Evolutionary conservation across 2,797 vertebrate genomes (phyloP).

Genomic region (Eremophila alpestris): DNA sequence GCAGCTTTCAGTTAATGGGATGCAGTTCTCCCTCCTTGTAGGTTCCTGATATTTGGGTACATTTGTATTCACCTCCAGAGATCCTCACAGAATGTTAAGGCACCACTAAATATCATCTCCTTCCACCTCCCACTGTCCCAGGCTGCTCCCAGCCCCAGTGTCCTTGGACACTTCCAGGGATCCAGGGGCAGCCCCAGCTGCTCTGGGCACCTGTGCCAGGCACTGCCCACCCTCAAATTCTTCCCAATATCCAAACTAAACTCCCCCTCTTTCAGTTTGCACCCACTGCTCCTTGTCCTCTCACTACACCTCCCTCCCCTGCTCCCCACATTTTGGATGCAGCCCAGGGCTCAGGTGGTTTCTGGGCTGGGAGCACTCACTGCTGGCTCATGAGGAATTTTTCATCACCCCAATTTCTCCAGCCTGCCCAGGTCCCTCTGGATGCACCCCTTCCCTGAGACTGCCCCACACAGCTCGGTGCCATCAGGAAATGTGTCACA

Average conservation of each 20-base stretch:
- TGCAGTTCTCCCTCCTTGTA: not conserved
- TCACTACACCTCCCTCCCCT: not conserved
- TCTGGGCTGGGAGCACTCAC: not conserved
- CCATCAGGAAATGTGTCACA: fast-evolving
- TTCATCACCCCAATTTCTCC: not conserved
- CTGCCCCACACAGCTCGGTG: not conserved
- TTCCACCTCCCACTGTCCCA: not conserved
- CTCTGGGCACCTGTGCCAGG: not conserved
- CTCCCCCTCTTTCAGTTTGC: not conserved
- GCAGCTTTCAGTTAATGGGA: not conserved
- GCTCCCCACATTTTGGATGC: not conserved
- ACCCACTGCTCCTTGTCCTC: not conserved
- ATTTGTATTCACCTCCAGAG: not conserved
- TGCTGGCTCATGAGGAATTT: not conserved
- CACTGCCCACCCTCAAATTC: fast-evolving
- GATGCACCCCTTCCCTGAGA: not conserved
- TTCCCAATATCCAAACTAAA: not conserved
- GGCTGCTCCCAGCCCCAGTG: not conserved
- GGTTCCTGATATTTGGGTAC: not conserved
- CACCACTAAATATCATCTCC: not conserved
- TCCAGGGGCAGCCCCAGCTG: not conserved
- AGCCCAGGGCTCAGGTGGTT: fast-evolving
- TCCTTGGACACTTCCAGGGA: not conserved
- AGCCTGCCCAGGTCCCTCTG: not conserved
- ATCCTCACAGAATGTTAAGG: not conserved